These are phyloP conservation scores for Remorina albescens DNA, from an alignment of 2,797 vertebrate genomes.

Conservation along the genomic window DNA sequence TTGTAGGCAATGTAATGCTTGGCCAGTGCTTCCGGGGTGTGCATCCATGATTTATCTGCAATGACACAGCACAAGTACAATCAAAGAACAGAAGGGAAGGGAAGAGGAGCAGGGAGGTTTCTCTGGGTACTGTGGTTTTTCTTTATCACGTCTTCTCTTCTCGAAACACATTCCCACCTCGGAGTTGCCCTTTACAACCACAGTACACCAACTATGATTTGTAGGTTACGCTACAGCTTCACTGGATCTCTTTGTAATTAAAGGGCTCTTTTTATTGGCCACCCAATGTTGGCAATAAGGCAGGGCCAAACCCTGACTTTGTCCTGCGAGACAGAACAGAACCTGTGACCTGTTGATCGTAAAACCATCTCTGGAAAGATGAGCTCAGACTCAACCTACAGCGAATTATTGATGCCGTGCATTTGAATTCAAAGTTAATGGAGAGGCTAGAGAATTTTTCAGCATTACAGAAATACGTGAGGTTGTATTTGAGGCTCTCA, in stretches of 20 bases:
- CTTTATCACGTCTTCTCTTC: neutral
- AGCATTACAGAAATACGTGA: neutral
- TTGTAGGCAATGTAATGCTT: slow-evolving; percentile 98
- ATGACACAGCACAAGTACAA: slow-evolving; percentile 64
- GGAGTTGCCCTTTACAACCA: neutral
- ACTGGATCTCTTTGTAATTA: neutral
- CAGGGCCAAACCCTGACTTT: slow-evolving; percentile 1
- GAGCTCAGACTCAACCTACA: neutral
- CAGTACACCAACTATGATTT: neutral
- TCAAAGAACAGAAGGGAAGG: neutral
- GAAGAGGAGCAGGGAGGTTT: too few relatives aligned
- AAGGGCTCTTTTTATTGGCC: neutral
- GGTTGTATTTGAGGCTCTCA: neutral
- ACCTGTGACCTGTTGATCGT: neutral
- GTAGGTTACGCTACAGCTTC: neutral
- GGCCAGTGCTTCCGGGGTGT: slow-evolving; percentile 96
- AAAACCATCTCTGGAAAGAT: neutral
- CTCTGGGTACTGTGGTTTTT: neutral
- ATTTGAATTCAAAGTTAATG: neutral
- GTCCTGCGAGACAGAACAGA: neutral
- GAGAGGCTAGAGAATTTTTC: neutral
- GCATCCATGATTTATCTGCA: slow-evolving; percentile 99
- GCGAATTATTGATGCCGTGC: neutral
- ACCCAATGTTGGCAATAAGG: slow-evolving; percentile 12
- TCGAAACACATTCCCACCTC: neutral